Conservation (phyloP, 1,140 invertebrate species). For the Choristoneura fumiferana region DNA sequence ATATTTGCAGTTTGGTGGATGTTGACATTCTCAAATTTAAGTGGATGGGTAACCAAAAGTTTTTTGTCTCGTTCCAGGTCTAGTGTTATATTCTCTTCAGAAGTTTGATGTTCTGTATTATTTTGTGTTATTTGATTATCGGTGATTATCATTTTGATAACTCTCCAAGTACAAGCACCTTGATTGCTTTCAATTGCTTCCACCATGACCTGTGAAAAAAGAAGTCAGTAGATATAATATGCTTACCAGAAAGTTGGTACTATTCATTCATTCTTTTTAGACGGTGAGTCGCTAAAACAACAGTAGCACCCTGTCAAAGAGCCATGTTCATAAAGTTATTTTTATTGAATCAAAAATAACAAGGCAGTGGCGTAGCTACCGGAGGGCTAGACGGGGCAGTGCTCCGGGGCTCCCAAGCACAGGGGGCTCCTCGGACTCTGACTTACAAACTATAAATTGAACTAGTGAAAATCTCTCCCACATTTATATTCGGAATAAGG, state of each 20-base stretch:
- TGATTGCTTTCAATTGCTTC: slow-evolving; percentile 85
- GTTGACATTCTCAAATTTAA: slow-evolving; percentile 54
- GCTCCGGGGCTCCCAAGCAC: too few relatives aligned
- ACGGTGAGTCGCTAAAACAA: too few relatives aligned
- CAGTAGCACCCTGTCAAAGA: too few relatives aligned
- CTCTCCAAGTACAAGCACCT: slow-evolving; percentile 79
- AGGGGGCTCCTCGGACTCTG: too few relatives aligned
- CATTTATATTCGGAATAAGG: too few relatives aligned
- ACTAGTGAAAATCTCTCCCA: too few relatives aligned
- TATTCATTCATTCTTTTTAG: too few relatives aligned
- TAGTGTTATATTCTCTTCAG: slow-evolving; percentile 41
- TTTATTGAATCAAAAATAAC: slow-evolving; percentile 9
- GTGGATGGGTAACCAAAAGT: slow-evolving; percentile 50
- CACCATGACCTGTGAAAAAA: slow-evolving; percentile 69
- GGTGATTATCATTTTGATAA: slow-evolving; percentile 76
- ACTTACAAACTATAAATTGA: too few relatives aligned
- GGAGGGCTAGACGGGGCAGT: too few relatives aligned
- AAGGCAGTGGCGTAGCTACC: too few relatives aligned
- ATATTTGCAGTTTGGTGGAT: slow-evolving; percentile 41
- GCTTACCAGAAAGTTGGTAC: too few relatives aligned
- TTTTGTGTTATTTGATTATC: slow-evolving; percentile 26
- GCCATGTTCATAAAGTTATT: slow-evolving; percentile 22
- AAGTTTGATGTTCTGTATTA: slow-evolving; percentile 11
- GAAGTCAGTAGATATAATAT: slow-evolving; percentile 21
- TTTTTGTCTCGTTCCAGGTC: slow-evolving; percentile 46